Evolutionary conservation across 2,888 invertebrate genomes (phyloP), one percentile per base, ranked within the genome.

Genomic region (Salpingus planirostris): DNA sequence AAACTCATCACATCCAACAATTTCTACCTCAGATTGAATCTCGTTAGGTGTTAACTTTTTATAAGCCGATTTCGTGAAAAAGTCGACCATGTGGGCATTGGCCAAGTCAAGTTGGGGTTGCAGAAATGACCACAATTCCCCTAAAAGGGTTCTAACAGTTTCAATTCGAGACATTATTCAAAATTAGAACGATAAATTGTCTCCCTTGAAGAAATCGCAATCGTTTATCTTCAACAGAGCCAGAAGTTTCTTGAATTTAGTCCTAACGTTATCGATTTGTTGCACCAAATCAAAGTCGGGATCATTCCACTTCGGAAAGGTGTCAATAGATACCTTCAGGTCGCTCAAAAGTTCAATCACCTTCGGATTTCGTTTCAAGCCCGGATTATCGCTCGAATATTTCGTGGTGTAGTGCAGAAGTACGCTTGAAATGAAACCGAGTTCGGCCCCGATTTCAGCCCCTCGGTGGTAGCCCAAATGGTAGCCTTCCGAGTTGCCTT

Each of bases 401-500:
- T 14, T 4, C 22, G 18, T 18, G 6, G 8, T 18, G 18, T 8
- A 18, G n/a, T n/a, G n/a, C 6, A 7, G 6, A 18, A 18, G 18
- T 25, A 74, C 66, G 2, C 80, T 81, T 27, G 73, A 66, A 52
- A 83, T 87, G 54, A 73, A 78, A 4, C 88, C 89, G 53, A 90
- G 62, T 64, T 87, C 85, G 25, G 78, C 73, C 2, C 87, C 87
- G 11, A 88, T 55, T 55, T 81, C 76, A 29, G 78, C 74, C 6
- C 85, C 87, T 60, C 78, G 74, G 41, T 85, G 81, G 57, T 83
- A 85, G 2, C 89, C 89, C 38, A 80, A 64, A 57, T 82, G 81
- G 55, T 71, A 82, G 2, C 78, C 83, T 55, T 80, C 78, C 11
- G 74, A 55, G 48, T 75, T 78, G 2, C 78, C 82, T 48, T 76